Evolutionary conservation across 30 jellyfish, hydroid and myxozoan genomes (phyloP).

Genomic region (Hydractinia echinata): DNA sequence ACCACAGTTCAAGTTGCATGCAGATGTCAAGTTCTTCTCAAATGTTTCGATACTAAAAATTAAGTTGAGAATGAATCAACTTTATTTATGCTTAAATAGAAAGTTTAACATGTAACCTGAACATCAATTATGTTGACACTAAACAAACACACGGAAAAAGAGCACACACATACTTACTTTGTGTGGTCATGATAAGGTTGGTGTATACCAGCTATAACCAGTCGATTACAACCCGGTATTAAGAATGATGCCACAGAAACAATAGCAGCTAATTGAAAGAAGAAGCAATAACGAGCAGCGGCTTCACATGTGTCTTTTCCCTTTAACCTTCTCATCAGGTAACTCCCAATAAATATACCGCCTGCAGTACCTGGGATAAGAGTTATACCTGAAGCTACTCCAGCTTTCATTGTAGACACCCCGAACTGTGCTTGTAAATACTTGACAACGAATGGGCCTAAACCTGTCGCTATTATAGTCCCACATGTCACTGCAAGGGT

Average conservation of each 20-base stretch:
- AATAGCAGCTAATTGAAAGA: slow-evolving; percentile 85
- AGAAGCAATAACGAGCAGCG: slow-evolving; percentile 89
- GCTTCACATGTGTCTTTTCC: slow-evolving; percentile 71
- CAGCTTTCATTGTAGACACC: slow-evolving; percentile 87
- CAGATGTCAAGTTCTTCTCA: slow-evolving; percentile 59
- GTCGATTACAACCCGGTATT: slow-evolving; percentile 93
- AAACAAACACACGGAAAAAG: too few relatives aligned
- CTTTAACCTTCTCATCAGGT: slow-evolving; percentile 69
- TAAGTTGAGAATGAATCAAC: background rate
- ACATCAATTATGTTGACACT: too few relatives aligned
- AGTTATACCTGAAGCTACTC: slow-evolving; percentile 91
- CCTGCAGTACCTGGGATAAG: slow-evolving; percentile 97
- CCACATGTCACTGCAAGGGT: slow-evolving; percentile 84
- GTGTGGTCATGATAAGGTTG: slow-evolving; percentile 50
- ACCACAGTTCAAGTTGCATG: slow-evolving; percentile 74
- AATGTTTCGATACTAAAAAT: background rate
- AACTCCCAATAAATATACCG: slow-evolving; percentile 90
- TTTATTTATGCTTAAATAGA: too few relatives aligned
- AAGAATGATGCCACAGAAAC: slow-evolving; percentile 73
- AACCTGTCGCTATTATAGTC: slow-evolving; percentile 89
- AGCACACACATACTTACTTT: too few relatives aligned
- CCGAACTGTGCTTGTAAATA: slow-evolving; percentile 95
- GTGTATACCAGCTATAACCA: slow-evolving; percentile 85
- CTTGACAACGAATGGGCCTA: slow-evolving; percentile 95
- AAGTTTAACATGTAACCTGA: too few relatives aligned